Conservation (phyloP, 2,888 invertebrate species). For the Cerastoderma edule region DNA sequence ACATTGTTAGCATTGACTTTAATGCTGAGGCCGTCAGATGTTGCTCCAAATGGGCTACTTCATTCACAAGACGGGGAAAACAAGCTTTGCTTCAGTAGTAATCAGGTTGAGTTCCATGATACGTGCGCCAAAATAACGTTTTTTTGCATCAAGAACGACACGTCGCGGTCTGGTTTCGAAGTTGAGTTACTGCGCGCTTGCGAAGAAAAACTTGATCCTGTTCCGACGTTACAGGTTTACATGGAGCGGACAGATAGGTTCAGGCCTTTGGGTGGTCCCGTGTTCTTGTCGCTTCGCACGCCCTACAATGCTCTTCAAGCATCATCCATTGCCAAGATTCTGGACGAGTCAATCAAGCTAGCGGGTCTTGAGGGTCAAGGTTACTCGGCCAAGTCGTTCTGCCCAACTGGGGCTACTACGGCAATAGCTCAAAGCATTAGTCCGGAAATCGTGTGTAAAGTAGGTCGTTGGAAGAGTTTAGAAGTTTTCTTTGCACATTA, state of each 20-base stretch:
- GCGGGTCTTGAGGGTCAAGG: constrained; percentile 17
- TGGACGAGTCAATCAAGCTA: constrained; percentile 5
- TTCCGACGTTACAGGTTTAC: not conserved
- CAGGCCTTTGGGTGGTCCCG: not conserved
- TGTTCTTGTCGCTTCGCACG: constrained; percentile 2
- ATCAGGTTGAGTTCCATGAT: constrained; percentile 6
- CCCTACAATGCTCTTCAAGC: not conserved
- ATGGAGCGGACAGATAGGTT: not conserved
- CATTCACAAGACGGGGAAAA: not conserved
- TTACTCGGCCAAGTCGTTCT: constrained; percentile 15
- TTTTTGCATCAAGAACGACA: constrained; percentile 13
- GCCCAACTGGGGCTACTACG: constrained; percentile 20
- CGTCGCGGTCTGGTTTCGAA: constrained; percentile 16
- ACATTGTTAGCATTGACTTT: constrained; percentile 3
- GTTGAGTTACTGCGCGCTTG: not conserved
- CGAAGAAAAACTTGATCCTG: constrained; percentile 1
- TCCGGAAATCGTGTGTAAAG: constrained; percentile 12
- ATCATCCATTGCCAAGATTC: constrained; percentile 3
- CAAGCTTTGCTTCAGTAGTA: constrained; percentile 2
- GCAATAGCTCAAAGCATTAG: constrained; percentile 4
- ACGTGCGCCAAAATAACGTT: not conserved
- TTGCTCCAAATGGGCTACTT: not conserved
- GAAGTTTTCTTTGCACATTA: constrained; percentile 22
- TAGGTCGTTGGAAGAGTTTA: constrained; percentile 6
- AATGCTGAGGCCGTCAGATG: constrained; percentile 20